Percentiles rank a stretch among this genome's conserved stretches.
These are phyloP conservation scores for Scaeva pyrastri DNA, from an alignment of 2,888 invertebrate species.

Conservation along the genomic window DNA sequence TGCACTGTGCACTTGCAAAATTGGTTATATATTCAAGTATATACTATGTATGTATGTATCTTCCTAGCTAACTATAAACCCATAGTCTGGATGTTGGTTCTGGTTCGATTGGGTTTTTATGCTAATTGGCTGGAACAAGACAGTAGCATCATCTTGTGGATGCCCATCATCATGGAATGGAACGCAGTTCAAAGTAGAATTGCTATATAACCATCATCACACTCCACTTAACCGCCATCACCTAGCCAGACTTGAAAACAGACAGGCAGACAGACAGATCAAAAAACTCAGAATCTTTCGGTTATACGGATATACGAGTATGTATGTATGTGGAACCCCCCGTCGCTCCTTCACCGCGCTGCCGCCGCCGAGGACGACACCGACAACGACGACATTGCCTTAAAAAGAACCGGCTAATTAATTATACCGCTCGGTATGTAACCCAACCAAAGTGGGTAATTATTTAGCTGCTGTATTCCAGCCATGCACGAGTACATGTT, in stretches of 20 bases:
- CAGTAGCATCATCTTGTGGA: conserved; percentile 38
- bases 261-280: conserved; percentile 31
- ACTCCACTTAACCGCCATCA: background rate
- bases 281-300: conserved; percentile 24
- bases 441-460: conserved; percentile 59
- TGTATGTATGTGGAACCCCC: conserved; percentile 26
- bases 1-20: conserved; percentile 55
- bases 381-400: conserved; percentile 19
- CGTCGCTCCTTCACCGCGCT: too few species aligned
- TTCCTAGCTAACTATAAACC: conserved; percentile 11
- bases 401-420: conserved; percentile 70
- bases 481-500: conserved; percentile 56
- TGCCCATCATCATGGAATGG: conserved; percentile 19
- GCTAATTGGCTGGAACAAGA: conserved; percentile 27
- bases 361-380: background rate
- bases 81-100: conserved; percentile 38
- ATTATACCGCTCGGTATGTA: conserved; percentile 60
- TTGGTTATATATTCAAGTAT: too few species aligned
- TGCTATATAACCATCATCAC: conserved; percentile 57
- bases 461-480: conserved; percentile 66
- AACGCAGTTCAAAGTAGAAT: conserved; percentile 55
- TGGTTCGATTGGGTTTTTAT: conserved; percentile 56
- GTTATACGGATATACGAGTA: background rate
- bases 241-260: conserved; percentile 22
- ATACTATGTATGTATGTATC: background rate